Conservation (phyloP, 2,797 vertebrate species). For the Dryobates pubescens region DNA sequence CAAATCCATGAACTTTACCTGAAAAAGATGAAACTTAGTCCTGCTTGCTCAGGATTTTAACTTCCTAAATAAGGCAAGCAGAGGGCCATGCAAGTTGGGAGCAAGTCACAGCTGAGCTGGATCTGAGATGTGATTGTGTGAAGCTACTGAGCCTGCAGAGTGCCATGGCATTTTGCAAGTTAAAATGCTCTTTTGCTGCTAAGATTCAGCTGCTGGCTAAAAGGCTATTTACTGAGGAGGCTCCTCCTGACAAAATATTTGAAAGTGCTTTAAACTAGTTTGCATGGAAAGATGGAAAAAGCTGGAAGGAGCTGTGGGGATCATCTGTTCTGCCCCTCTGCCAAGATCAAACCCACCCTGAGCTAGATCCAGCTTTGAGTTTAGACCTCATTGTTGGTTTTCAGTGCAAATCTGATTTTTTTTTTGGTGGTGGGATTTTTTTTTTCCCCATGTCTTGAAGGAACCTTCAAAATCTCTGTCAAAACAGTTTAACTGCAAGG, state of each 20-base stretch:
- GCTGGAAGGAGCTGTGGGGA: background rate
- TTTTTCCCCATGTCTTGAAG: background rate
- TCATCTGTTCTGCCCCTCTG: background rate
- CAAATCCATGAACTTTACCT: background rate
- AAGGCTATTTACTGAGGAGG: background rate
- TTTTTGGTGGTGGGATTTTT: background rate
- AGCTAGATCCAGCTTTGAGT: background rate
- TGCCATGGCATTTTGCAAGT: background rate
- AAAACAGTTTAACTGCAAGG: background rate
- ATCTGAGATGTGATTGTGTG: rapidly evolving
- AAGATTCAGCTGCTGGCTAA: background rate
- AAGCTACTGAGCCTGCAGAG: background rate
- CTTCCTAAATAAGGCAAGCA: background rate
- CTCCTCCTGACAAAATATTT: constrained; percentile 43
- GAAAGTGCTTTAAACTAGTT: background rate
- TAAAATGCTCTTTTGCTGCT: background rate
- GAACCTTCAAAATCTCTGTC: constrained; percentile 23
- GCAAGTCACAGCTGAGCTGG: background rate
- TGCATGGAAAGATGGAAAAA: background rate
- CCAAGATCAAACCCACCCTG: background rate
- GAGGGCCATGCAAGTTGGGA: background rate
- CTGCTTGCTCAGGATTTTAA: background rate
- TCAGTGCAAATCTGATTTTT: background rate
- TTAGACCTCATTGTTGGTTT: background rate
- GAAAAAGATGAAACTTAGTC: background rate